Evolutionary conservation across 2,113 vertebrate species (phyloP).

Genomic region (Rhipidura dahli): DNA sequence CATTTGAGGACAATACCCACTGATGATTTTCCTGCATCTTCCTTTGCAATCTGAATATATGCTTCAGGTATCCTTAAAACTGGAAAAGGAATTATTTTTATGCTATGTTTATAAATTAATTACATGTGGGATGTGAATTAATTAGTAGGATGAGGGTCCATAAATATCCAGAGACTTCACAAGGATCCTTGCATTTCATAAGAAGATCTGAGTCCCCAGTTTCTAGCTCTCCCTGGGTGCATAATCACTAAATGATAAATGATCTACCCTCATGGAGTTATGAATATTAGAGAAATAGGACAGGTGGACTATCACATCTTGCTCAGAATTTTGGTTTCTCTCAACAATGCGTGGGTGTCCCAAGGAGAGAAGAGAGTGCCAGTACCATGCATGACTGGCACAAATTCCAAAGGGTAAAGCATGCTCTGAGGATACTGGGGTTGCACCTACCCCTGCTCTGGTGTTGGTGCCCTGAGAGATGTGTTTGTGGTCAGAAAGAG

Average conservation of each 20-base stretch:
- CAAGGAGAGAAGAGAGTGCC: rapidly evolving
- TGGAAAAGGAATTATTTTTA: neutral
- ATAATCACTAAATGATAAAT: neutral
- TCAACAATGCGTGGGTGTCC: rapidly evolving
- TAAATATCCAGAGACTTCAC: neutral
- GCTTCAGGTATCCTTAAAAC: neutral
- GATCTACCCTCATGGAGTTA: neutral
- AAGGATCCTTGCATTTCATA: neutral
- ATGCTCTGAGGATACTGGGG: neutral
- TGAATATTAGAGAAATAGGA: neutral
- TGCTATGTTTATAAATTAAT: neutral
- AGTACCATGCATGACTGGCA: neutral
- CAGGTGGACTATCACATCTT: neutral
- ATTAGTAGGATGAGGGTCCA: neutral
- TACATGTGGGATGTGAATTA: neutral
- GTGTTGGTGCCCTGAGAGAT: rapidly evolving
- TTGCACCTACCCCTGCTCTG: neutral
- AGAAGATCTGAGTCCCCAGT: neutral
- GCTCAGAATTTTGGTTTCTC: neutral
- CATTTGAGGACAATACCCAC: neutral
- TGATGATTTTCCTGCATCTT: neutral
- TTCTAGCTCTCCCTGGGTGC: neutral
- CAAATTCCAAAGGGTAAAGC: neutral
- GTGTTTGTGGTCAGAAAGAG: neutral
- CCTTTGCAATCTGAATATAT: neutral